Conservation (phyloP, 2,888 invertebrate genomes). For the Drosophila subsilvestris region DNA sequence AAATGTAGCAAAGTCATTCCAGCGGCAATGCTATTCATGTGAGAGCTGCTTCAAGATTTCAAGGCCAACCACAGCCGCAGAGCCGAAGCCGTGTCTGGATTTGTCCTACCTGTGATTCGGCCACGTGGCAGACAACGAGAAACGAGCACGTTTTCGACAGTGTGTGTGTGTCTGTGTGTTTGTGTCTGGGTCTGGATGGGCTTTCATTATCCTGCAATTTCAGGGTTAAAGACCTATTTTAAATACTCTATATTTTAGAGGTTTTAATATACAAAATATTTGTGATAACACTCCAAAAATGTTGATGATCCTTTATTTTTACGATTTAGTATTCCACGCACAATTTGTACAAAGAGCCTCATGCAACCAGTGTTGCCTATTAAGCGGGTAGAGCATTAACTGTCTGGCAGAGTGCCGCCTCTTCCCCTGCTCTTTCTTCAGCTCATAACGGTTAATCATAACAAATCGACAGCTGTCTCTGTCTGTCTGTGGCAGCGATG, state of each 20-base stretch:
- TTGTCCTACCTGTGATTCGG: background rate
- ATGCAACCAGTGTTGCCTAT: background rate
- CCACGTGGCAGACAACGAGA: background rate
- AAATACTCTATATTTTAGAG: background rate
- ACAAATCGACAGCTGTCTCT: constrained; percentile 57
- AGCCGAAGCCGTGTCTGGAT: background rate
- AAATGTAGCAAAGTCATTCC: background rate
- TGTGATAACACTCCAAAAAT: too few species aligned
- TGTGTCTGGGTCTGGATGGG: constrained; percentile 17
- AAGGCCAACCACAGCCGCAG: background rate
- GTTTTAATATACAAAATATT: too few species aligned
- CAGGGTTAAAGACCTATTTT: background rate
- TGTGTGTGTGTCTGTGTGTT: constrained; percentile 6
- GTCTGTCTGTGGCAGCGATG: constrained; percentile 1
- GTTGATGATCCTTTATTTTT: too few species aligned
- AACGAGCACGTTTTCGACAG: constrained; percentile 27
- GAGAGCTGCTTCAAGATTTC: background rate
- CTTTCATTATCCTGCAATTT: background rate
- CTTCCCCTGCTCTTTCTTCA: constrained; percentile 10
- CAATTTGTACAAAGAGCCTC: background rate
- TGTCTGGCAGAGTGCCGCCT: constrained; percentile 21
- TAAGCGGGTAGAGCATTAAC: background rate
- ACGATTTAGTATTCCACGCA: background rate
- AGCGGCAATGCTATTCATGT: background rate
- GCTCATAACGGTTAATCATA: constrained; percentile 62